Evolutionary conservation across 1,140 invertebrate genomes (phyloP).

Genomic region (Dendrolimus punctatus): DNA sequence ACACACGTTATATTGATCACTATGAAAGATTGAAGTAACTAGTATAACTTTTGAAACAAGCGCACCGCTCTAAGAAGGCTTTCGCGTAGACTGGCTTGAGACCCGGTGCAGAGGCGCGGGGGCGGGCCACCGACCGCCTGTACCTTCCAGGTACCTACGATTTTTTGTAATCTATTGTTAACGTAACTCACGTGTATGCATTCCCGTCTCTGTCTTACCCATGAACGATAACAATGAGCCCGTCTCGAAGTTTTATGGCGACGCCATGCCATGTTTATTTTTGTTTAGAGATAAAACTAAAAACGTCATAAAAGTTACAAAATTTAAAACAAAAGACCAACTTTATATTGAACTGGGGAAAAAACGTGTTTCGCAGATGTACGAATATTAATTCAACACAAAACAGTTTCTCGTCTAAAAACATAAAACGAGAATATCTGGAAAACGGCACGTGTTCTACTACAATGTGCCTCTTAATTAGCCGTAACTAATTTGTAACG

Average conservation of each 20-base stretch:
- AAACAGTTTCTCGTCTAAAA: no score
- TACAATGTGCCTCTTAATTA: background rate
- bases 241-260: constrained; percentile 25
- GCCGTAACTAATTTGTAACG: background rate
- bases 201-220: constrained; percentile 30
- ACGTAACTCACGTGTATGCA: constrained; percentile 52
- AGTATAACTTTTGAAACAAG: constrained; percentile 16
- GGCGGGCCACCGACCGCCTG: constrained; percentile 32
- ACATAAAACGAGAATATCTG: no score
- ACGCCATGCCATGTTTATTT: constrained; percentile 47
- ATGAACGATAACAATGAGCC: constrained; percentile 8
- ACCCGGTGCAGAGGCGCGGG: constrained; percentile 25
- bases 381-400: no score
- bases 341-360: constrained; percentile 30
- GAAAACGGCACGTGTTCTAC: no score
- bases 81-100: constrained; percentile 40
- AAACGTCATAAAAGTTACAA: constrained; percentile 18
- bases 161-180: constrained; percentile 65
- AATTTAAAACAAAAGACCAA: constrained; percentile 20
- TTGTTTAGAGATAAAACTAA: constrained; percentile 35
- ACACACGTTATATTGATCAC: background rate
- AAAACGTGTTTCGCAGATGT: constrained; percentile 8
- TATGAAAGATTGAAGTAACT: background rate
- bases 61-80: constrained; percentile 32
- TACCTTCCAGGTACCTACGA: constrained; percentile 57